Evolutionary conservation across 2,113 vertebrate species (phyloP).

Genomic region (Aviceda subcristata): DNA sequence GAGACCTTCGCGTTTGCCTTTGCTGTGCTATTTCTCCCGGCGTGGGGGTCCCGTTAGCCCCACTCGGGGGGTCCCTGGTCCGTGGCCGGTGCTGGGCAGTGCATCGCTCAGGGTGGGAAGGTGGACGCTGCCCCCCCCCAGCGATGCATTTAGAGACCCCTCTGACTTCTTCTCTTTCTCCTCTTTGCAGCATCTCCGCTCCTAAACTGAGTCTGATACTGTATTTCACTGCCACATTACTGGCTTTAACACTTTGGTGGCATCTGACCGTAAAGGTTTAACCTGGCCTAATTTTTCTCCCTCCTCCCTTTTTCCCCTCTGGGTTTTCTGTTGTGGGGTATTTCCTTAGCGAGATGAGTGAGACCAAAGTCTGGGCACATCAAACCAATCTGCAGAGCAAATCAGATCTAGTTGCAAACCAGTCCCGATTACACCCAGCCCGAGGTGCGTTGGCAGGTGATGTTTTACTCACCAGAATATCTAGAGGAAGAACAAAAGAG

Average conservation of each 20-base stretch:
- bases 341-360: background rate
- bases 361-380: background rate
- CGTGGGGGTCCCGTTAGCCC: background rate
- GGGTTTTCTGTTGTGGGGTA: background rate
- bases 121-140: background rate
- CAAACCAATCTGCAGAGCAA: background rate
- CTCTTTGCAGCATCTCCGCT: background rate
- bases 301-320: background rate
- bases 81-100: accelerated
- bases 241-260: background rate
- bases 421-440: background rate
- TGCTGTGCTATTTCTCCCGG: background rate
- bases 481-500: slow-evolving; percentile 1
- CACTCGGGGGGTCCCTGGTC: background rate
- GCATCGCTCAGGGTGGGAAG: background rate
- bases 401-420: background rate
- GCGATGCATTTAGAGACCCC: background rate
- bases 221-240: background rate
- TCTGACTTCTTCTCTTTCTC: background rate
- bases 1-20: background rate
- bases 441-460: background rate
- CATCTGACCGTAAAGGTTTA: background rate
- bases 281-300: background rate
- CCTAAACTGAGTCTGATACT: background rate
- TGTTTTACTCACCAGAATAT: background rate